These are phyloP conservation scores for Platypus cylindrus DNA, from an alignment of 2,888 invertebrate genomes.

Conservation along the genomic window DNA sequence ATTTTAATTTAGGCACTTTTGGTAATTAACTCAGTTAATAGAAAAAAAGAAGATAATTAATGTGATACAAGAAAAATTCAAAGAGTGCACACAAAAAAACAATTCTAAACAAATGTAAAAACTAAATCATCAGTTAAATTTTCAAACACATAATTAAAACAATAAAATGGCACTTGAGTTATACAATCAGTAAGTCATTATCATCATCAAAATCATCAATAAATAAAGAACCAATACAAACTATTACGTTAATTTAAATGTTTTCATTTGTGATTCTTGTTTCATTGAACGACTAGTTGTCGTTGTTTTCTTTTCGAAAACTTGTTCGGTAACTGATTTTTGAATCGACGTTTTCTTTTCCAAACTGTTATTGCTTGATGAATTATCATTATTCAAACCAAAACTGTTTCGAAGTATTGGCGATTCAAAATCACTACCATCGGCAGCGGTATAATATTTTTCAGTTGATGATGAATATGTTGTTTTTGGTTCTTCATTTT, in stretches of 20 bases:
- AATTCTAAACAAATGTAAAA: too few relatives aligned
- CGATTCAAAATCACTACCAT: constrained; percentile 8
- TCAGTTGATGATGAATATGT: constrained; percentile 29
- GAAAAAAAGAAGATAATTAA: too few relatives aligned
- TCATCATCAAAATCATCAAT: too few relatives aligned
- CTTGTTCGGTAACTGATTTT: constrained; percentile 55
- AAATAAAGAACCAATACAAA: too few relatives aligned
- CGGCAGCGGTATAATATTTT: constrained; percentile 26
- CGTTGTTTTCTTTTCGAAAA: constrained; percentile 54
- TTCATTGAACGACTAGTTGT: constrained; percentile 43
- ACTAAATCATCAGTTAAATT: too few relatives aligned
- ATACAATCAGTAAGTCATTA: too few relatives aligned
- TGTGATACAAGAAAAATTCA: too few relatives aligned
- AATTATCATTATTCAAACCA: constrained; percentile 19
- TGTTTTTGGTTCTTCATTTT: constrained; percentile 27
- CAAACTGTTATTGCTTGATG: constrained; percentile 41
- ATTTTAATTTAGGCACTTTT: too few relatives aligned
- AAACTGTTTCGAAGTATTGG: constrained; percentile 3
- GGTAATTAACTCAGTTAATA: too few relatives aligned
- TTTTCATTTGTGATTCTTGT: constrained; percentile 33
- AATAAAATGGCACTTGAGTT: too few relatives aligned
- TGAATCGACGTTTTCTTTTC: constrained; percentile 55
- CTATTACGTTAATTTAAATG: constrained; percentile 29
- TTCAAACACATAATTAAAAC: too few relatives aligned
- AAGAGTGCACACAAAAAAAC: too few relatives aligned